A percentile compares a stretch with the other conserved stretches of the same genome.
Conservation (phyloP, 2,113 vertebrate genomes). For the Siniperca knerii region DNA sequence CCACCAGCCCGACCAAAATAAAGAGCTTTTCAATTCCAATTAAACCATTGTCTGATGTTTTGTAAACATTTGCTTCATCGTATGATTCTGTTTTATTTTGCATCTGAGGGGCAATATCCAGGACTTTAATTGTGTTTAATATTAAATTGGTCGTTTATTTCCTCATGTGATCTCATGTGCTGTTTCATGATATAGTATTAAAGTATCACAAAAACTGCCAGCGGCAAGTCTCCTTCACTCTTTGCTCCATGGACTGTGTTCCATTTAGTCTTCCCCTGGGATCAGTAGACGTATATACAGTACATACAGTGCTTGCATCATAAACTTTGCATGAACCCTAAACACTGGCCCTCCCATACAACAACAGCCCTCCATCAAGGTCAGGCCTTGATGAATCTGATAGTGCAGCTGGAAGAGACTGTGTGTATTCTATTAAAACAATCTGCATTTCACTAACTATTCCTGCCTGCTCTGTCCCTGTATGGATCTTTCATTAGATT, state of each 20-base stretch:
- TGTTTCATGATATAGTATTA: slow-evolving; percentile 22
- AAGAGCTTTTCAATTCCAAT: slow-evolving; percentile 50
- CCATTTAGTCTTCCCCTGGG: slow-evolving; percentile 58
- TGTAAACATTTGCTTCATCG: slow-evolving; percentile 25
- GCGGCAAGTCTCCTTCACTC: slow-evolving; percentile 27
- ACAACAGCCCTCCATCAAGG: slow-evolving; percentile 78
- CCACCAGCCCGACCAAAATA: slow-evolving; percentile 44
- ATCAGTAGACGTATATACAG: slow-evolving; percentile 48
- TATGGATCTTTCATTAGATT: slow-evolving; percentile 84
- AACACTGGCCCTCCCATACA: slow-evolving; percentile 72
- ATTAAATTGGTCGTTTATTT: slow-evolving; percentile 36
- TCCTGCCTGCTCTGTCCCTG: slow-evolving; percentile 61
- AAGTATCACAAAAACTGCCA: slow-evolving; percentile 12
- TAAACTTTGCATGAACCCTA: slow-evolving; percentile 77
- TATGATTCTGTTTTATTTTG: slow-evolving; percentile 17
- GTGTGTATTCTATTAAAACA: slow-evolving; percentile 80
- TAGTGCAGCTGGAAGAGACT: slow-evolving; percentile 73
- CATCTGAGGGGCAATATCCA: slow-evolving; percentile 9
- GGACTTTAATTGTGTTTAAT: slow-evolving; percentile 31
- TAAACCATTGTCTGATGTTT: slow-evolving; percentile 35
- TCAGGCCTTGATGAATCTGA: slow-evolving; percentile 74
- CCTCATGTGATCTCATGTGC: neutral
- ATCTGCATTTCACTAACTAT: slow-evolving; percentile 80
- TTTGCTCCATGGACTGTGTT: slow-evolving; percentile 10
- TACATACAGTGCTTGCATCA: slow-evolving; percentile 54